These are phyloP conservation scores for Catocala sponsa DNA, from an alignment of 2,888 invertebrate genomes.

Conservation along the genomic window DNA sequence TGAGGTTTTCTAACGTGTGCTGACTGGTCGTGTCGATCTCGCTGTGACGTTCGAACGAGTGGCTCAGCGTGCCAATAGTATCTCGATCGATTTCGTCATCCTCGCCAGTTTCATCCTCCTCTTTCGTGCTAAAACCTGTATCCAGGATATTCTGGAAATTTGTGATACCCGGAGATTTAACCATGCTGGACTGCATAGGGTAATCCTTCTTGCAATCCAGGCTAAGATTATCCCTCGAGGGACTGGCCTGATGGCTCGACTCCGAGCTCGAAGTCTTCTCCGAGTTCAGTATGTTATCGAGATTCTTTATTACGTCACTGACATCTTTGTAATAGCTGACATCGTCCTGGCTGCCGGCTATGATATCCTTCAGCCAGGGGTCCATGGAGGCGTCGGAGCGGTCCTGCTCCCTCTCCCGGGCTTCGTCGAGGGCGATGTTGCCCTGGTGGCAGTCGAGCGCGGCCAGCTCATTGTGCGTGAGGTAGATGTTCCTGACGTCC, in stretches of 20 bases:
- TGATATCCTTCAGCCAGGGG: conserved; percentile 89
- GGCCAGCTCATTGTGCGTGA: conserved; percentile 79
- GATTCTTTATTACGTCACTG: conserved; percentile 89
- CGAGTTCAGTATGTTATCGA: conserved; percentile 89
- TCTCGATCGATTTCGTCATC: conserved; percentile 78
- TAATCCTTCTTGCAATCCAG: conserved; percentile 83
- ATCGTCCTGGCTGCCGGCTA: conserved; percentile 88
- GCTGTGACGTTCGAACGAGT: conserved; percentile 82
- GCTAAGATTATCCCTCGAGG: conserved; percentile 82
- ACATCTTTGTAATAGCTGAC: conserved; percentile 89
- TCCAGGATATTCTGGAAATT: conserved; percentile 81
- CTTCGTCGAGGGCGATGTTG: conserved; percentile 71
- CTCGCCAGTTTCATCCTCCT: conserved; percentile 60
- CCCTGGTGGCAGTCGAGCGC: conserved; percentile 79
- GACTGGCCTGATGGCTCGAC: conserved; percentile 87
- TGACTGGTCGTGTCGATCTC: conserved; percentile 73
- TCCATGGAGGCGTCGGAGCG: conserved; percentile 83
- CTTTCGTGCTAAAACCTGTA: conserved; percentile 65
- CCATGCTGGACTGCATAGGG: conserved; percentile 77
- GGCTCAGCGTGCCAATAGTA: conserved; percentile 80
- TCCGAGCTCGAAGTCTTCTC: conserved; percentile 89
- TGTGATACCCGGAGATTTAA: conserved; percentile 82
- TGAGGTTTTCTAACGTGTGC: conserved; percentile 79
- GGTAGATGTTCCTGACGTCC: conserved; percentile 84
- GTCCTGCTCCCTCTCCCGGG: conserved; percentile 70